Evolutionary conservation across 2,113 vertebrate genomes (phyloP).

Genomic region (Hippocampus barbouri): DNA sequence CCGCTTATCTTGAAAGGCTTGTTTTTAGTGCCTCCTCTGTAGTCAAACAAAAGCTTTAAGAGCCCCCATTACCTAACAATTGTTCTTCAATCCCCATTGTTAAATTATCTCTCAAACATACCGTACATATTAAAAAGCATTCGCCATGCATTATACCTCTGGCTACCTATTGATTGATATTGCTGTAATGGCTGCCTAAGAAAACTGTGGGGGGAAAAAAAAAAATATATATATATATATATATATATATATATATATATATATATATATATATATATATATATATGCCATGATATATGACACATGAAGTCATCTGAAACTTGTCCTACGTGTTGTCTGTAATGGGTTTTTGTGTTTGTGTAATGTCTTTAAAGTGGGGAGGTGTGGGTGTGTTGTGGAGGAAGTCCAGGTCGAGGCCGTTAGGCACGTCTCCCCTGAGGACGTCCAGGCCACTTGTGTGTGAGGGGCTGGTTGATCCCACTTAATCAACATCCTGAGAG

Average conservation of each 20-base stretch:
- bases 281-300: not conserved
- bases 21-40: conserved; percentile 68
- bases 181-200: not conserved
- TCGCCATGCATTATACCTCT: conserved; percentile 41
- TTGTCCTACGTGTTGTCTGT: conserved; percentile 16
- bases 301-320: not conserved
- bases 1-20: conserved; percentile 69
- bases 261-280: not conserved
- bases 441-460: conserved; percentile 56
- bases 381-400: conserved; percentile 15
- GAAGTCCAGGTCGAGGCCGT: conserved; percentile 32
- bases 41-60: conserved; percentile 70
- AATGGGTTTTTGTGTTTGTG: conserved; percentile 10
- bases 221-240: too few species aligned
- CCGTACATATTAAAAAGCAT: conserved; percentile 42
- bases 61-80: conserved; percentile 66
- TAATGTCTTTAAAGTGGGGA: not conserved
- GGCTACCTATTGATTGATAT: conserved; percentile 14
- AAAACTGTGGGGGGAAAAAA: not conserved
- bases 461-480: conserved; percentile 67
- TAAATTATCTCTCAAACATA: conserved; percentile 51
- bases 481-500: conserved; percentile 72
- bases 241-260: too few species aligned
- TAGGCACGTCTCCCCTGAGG: conserved; percentile 50
- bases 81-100: conserved; percentile 57